phyloP scores from a whole-genome alignment of 2,113 vertebrate genomes.

The Aythya baeri region DNA sequence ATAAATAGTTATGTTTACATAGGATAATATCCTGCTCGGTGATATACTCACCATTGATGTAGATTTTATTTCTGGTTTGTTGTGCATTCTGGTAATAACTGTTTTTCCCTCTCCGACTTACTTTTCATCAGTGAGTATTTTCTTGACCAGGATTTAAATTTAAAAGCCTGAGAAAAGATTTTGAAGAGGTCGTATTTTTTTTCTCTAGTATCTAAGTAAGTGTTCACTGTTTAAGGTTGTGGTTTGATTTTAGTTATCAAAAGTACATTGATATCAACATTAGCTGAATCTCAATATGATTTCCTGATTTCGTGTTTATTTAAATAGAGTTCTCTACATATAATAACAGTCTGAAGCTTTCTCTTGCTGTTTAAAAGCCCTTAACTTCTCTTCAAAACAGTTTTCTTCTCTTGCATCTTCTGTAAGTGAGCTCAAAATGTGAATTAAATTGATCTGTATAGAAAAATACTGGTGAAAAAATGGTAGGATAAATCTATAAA shows the following conservation, averaged over 20 bases:
- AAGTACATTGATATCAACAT: not conserved
- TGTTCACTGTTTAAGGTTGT: not conserved
- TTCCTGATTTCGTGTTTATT: not conserved
- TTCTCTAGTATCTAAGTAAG: not conserved
- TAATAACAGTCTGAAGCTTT: not conserved
- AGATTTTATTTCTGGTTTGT: not conserved
- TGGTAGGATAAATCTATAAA: not conserved
- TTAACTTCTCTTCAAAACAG: not conserved
- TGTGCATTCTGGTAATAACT: not conserved
- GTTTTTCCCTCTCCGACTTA: not conserved
- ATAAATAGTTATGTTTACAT: not conserved
- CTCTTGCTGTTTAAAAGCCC: not conserved
- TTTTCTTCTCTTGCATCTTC: not conserved
- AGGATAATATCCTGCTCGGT: not conserved
- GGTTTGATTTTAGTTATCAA: not conserved
- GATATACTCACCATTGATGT: not conserved
- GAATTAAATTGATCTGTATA: not conserved
- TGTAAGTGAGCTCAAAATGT: not conserved
- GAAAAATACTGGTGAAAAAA: not conserved
- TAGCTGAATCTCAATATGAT: not conserved
- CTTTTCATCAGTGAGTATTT: not conserved
- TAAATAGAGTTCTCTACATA: not conserved
- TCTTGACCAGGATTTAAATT: not conserved
- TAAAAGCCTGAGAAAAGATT: not conserved
- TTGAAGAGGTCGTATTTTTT: not conserved